Conservation (phyloP, 2,113 vertebrate genomes). For the Nycticryphes semicollaris region DNA sequence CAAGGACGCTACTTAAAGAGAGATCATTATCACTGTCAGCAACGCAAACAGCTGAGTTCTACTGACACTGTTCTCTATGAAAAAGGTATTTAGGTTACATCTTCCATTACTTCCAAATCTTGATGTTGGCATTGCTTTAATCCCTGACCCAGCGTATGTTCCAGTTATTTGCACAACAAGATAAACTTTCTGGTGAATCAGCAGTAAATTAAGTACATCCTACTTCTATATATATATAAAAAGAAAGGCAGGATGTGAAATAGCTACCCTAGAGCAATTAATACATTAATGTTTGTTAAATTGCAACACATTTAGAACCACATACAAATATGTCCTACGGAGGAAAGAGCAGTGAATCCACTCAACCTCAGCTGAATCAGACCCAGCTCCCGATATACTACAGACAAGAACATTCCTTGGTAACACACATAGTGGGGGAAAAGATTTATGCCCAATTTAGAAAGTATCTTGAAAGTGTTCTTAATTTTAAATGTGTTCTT, state of each 20-base stretch:
- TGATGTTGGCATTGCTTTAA: not conserved
- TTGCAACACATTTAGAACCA: not conserved
- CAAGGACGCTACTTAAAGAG: not conserved
- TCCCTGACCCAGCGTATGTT: not conserved
- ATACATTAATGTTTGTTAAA: not conserved
- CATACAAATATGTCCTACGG: not conserved
- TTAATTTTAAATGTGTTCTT: not conserved
- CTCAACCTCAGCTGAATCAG: not conserved
- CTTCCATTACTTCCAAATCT: not conserved
- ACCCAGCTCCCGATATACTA: not conserved
- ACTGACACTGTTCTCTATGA: not conserved
- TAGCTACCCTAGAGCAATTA: not conserved
- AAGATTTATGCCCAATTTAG: not conserved
- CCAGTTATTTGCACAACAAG: not conserved
- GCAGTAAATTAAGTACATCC: not conserved
- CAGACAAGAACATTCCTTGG: not conserved
- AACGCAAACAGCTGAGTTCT: not conserved
- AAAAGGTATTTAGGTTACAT: not conserved
- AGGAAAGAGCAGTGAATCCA: not conserved
- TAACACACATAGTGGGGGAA: not conserved
- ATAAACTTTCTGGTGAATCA: not conserved
- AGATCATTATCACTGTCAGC: not conserved
- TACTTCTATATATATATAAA: not conserved
- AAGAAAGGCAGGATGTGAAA: not conserved
- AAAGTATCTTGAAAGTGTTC: not conserved